Conservation (phyloP, 1,140 invertebrate genomes). For the Sesamia nonagrioides region DNA sequence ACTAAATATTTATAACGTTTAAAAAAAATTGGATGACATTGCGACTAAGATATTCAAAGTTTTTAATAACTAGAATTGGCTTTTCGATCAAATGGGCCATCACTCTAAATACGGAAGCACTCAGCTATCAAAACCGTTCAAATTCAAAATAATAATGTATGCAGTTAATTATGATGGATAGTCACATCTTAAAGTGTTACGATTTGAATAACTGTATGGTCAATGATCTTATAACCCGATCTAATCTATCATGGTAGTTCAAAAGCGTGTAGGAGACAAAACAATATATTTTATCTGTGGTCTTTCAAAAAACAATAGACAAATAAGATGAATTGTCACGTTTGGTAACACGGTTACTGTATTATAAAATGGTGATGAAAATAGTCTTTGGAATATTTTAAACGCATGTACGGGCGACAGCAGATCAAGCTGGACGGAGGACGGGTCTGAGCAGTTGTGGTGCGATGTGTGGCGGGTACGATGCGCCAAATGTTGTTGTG, state of each 20-base stretch:
- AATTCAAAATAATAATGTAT: conserved; percentile 2
- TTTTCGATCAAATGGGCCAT: too few species aligned
- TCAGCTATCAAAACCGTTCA: not conserved
- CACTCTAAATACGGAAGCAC: not conserved
- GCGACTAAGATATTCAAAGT: too few species aligned
- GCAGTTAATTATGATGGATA: conserved; percentile 32
- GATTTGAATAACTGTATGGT: conserved; percentile 19
- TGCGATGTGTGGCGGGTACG: too few species aligned
- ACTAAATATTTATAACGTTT: too few species aligned
- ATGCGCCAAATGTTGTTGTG: too few species aligned
- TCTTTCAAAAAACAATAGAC: conserved; percentile 10
- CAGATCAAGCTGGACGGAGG: too few species aligned
- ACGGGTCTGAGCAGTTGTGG: too few species aligned
- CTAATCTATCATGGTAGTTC: conserved; percentile 22
- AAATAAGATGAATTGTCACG: conserved; percentile 18
- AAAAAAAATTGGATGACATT: too few species aligned
- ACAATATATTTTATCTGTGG: conserved; percentile 20
- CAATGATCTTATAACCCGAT: not conserved
- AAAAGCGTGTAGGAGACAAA: conserved; percentile 14
- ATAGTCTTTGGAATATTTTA: not conserved
- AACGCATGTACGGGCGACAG: too few species aligned
- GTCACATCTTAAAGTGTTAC: not conserved
- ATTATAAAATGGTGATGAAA: not conserved
- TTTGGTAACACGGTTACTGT: not conserved
- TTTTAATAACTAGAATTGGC: too few species aligned